Conservation (phyloP, 2,113 vertebrate genomes). For the Azemiops feae region DNA sequence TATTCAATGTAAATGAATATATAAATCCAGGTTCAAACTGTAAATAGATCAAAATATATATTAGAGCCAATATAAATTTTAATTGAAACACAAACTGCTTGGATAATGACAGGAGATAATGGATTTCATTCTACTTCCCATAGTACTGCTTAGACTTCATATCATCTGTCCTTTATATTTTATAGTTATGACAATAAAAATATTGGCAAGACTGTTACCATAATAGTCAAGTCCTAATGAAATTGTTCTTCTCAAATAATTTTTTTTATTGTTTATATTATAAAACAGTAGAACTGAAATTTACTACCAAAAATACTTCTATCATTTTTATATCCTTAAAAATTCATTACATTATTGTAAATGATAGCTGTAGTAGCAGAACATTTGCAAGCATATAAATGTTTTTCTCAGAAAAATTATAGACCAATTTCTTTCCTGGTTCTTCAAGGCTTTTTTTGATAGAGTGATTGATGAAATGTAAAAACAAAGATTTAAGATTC, state of each 20-base stretch:
- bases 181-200: neutral
- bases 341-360: neutral
- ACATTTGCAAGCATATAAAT: neutral
- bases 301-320: neutral
- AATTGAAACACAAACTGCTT: neutral
- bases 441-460: neutral
- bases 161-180: neutral
- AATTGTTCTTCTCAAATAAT: neutral
- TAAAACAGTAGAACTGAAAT: neutral
- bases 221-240: neutral
- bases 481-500: neutral
- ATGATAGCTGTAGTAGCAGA: neutral
- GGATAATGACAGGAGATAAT: neutral
- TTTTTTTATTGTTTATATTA: neutral
- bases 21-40: neutral
- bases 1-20: neutral
- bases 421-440: neutral
- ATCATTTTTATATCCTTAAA: neutral
- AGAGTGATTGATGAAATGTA: neutral
- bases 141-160: neutral
- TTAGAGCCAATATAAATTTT: neutral
- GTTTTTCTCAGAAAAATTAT: neutral
- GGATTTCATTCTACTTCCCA: neutral
- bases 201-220: neutral
- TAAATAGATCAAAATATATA: neutral